Conservation (phyloP, 2,888 invertebrate species). For the Tenthredo distinguenda region DNA sequence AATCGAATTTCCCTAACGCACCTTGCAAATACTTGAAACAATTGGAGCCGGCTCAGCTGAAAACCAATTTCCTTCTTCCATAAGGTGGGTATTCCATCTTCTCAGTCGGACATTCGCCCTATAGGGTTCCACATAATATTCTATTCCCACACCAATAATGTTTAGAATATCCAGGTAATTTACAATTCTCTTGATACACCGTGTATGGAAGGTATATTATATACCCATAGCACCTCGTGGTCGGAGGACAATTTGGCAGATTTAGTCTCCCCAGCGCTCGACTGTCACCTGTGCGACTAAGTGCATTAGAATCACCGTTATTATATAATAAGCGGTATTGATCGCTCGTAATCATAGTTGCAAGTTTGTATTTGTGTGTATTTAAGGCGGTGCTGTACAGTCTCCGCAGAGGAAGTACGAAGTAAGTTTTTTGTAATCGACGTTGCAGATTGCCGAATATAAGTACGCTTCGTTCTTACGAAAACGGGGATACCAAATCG, state of each 20-base stretch:
- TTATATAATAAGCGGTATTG: constrained; percentile 26
- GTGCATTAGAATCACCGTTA: constrained; percentile 36
- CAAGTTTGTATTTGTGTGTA: background rate
- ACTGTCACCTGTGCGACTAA: constrained; percentile 33
- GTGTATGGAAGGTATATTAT: background rate
- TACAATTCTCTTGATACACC: constrained; percentile 14
- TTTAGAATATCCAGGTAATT: background rate
- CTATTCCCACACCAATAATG: background rate
- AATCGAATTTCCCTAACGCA: background rate
- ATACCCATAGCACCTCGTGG: constrained; percentile 9
- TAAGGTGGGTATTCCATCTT: background rate
- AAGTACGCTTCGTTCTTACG: background rate
- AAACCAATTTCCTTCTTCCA: constrained; percentile 14
- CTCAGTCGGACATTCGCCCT: background rate
- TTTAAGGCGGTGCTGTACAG: background rate
- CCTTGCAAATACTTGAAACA: background rate
- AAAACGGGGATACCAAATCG: background rate
- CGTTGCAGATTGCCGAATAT: background rate
- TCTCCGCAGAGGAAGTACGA: background rate
- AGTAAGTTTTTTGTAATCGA: background rate
- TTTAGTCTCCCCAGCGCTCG: constrained; percentile 23
- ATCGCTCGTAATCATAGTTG: background rate
- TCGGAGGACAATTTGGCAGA: constrained; percentile 27
- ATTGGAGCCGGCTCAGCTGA: background rate
- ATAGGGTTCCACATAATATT: background rate